phyloP scores from a whole-genome alignment of 2,888 invertebrate species.

The Halocaridina rubra region DNA sequence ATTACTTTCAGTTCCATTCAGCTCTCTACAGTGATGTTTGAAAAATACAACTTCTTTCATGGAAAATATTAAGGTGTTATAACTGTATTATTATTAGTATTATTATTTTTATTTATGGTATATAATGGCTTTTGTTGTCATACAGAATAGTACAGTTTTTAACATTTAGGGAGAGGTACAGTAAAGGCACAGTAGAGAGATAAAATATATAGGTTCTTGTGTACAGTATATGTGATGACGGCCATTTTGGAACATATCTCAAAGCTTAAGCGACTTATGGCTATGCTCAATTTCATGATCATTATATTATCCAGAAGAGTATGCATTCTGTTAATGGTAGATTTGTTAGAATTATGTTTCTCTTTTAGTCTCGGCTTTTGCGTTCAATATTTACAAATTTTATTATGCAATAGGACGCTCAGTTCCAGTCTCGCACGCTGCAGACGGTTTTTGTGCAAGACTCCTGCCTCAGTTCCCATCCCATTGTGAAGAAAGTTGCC shows the following conservation, averaged over 20 bases:
- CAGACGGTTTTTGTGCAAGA: conserved; percentile 71
- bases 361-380: too few relatives aligned
- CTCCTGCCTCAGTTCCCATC: conserved; percentile 85
- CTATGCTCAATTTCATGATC: neutral
- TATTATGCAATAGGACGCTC: conserved; percentile 7
- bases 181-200: too few relatives aligned
- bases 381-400: too few relatives aligned
- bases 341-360: neutral
- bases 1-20: too few relatives aligned
- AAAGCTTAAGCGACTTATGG: neutral
- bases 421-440: conserved; percentile 11
- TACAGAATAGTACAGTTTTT: too few relatives aligned
- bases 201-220: too few relatives aligned
- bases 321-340: neutral
- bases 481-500: conserved; percentile 86
- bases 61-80: too few relatives aligned
- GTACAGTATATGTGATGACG: neutral
- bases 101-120: neutral
- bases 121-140: too few relatives aligned
- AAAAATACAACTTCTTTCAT: too few relatives aligned
- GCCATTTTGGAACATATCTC: neutral
- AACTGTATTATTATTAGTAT: too few relatives aligned
- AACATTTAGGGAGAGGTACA: too few relatives aligned
- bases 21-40: too few relatives aligned
- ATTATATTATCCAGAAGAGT: neutral